Evolutionary conservation across 2,888 invertebrate species (phyloP).

Genomic region (Orthosia gothica): DNA sequence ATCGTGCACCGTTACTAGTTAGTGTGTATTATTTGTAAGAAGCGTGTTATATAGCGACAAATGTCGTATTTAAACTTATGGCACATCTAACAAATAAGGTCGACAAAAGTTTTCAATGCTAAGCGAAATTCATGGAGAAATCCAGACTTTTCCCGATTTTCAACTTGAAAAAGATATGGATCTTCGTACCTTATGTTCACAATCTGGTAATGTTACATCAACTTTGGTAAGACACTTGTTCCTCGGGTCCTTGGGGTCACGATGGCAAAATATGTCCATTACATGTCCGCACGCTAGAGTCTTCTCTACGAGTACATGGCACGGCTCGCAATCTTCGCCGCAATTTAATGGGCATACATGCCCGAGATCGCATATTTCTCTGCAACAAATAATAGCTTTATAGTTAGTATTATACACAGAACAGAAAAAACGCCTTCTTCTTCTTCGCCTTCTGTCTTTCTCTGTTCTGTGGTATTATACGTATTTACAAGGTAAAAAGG

Average conservation of each 20-base stretch:
- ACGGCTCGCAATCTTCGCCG: slow-evolving; percentile 84
- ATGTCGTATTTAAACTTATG: not conserved
- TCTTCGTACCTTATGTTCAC: slow-evolving; percentile 80
- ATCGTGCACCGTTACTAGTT: not conserved
- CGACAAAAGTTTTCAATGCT: not conserved
- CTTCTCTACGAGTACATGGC: slow-evolving; percentile 82
- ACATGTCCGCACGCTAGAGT: slow-evolving; percentile 89
- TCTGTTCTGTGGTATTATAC: too few species aligned
- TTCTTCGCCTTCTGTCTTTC: too few species aligned
- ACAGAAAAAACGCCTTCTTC: too few species aligned
- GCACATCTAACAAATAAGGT: not conserved
- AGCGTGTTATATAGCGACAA: not conserved
- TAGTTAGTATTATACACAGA: not conserved
- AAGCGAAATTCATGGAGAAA: too few species aligned
- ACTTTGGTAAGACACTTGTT: slow-evolving; percentile 77
- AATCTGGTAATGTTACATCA: slow-evolving; percentile 76
- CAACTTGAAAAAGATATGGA: not conserved
- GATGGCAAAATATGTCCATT: slow-evolving; percentile 84
- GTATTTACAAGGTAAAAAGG: not conserved
- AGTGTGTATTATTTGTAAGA: not conserved
- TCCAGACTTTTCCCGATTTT: not conserved
- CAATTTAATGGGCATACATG: slow-evolving; percentile 91
- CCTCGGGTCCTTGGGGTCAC: slow-evolving; percentile 79
- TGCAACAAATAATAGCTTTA: slow-evolving; percentile 66
- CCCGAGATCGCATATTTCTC: slow-evolving; percentile 85